These are phyloP conservation scores for Amaurobius ferox DNA, from an alignment of 2,888 invertebrate genomes.

Conservation along the genomic window DNA sequence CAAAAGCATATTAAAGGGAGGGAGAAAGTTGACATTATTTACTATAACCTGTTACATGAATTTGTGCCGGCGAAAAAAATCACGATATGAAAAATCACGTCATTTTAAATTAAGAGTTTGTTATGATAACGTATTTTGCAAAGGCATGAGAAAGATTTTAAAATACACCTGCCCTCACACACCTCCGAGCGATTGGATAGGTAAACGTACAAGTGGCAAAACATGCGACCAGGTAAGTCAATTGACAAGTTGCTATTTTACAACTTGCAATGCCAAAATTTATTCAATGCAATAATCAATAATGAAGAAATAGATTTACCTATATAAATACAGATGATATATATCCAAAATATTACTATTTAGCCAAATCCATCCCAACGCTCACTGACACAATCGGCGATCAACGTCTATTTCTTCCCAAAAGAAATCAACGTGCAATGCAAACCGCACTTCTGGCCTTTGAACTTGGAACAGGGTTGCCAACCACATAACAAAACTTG, in stretches of 20 bases:
- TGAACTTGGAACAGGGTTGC: constrained; percentile 42
- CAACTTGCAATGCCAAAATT: not conserved
- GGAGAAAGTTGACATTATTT: too few species aligned
- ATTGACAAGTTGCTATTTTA: not conserved
- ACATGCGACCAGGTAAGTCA: not conserved
- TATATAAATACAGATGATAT: not conserved
- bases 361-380: not conserved
- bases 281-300: not conserved
- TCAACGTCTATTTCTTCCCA: too few species aligned
- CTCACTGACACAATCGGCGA: too few species aligned
- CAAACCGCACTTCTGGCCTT: constrained; percentile 58
- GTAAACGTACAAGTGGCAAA: not conserved
- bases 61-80: too few species aligned
- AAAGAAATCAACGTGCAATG: too few species aligned
- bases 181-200: not conserved
- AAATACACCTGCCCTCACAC: not conserved
- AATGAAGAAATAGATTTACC: not conserved
- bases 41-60: too few species aligned
- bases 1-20: too few species aligned
- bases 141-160: too few species aligned
- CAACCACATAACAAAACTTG: not conserved
- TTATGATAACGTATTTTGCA: too few species aligned
- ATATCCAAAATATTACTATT: not conserved
- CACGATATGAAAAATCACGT: too few species aligned
- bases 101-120: too few species aligned